A percentile compares a stretch with the other conserved stretches of the same genome.
These are phyloP conservation scores for Aporrectodea caliginosa DNA, from an alignment of 1,140 invertebrate genomes.

Conservation along the genomic window DNA sequence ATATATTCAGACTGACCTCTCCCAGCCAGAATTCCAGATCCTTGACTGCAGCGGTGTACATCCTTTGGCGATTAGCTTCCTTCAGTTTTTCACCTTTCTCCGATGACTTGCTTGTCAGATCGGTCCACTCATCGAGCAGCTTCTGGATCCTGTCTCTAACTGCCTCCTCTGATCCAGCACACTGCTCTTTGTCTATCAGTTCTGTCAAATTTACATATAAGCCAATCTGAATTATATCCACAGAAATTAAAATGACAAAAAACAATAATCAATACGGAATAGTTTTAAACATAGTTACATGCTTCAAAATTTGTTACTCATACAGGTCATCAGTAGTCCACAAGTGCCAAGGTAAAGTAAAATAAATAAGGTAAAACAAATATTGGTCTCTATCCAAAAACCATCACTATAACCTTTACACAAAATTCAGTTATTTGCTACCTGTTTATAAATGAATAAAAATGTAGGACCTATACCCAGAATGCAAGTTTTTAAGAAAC, in stretches of 20 bases:
- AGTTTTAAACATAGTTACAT: neutral
- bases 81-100: constrained; percentile 97
- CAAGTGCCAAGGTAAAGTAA: too few species aligned
- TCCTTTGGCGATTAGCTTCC: constrained; percentile 97
- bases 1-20: constrained; percentile 78
- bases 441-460: too few species aligned
- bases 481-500: too few species aligned
- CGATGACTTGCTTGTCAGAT: constrained; percentile 92
- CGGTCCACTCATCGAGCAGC: constrained; percentile 98
- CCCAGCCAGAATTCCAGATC: constrained; percentile 99
- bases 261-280: neutral
- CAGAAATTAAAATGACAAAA: neutral
- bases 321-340: neutral
- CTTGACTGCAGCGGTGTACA: constrained; percentile 98
- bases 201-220: constrained; percentile 36
- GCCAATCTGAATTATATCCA: neutral
- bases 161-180: constrained; percentile 59
- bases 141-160: constrained; percentile 73
- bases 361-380: too few species aligned
- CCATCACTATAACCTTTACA: too few species aligned
- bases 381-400: too few species aligned
- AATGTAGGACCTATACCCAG: too few species aligned
- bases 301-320: neutral
- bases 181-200: constrained; percentile 55
- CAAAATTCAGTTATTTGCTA: too few species aligned